phyloP scores from a whole-genome alignment of 2,888 invertebrate genomes.

The Phrixothrix hirtus region DNA sequence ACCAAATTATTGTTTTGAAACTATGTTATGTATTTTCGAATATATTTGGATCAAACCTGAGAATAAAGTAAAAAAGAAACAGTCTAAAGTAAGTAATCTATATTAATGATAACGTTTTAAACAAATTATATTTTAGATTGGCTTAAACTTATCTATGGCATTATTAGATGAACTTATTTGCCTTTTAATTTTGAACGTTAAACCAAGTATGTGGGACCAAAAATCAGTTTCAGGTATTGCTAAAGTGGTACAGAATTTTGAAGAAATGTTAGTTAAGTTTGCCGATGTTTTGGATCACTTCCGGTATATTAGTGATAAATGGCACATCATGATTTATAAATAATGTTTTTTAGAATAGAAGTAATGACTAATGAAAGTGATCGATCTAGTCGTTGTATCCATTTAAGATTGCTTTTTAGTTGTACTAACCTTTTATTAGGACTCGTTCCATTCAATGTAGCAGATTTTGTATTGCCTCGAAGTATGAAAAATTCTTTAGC shows the following conservation, averaged over 20 bases:
- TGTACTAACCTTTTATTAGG: conserved; percentile 52
- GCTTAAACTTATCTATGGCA: conserved; percentile 57
- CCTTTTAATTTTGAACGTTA: conserved; percentile 61
- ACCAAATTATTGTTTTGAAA: conserved; percentile 56
- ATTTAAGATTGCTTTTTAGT: conserved; percentile 56
- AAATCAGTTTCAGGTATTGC: conserved; percentile 56
- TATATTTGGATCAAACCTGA: conserved; percentile 46
- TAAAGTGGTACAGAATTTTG: conserved; percentile 60
- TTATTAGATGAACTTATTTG: conserved; percentile 59
- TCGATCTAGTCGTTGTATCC: conserved; percentile 50
- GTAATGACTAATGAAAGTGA: conserved; percentile 45
- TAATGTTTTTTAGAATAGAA: conserved; percentile 46
- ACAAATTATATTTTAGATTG: conserved; percentile 60
- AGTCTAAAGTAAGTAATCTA: too few relatives aligned
- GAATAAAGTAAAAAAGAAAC: conserved; percentile 33
- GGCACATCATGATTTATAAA: conserved; percentile 3
- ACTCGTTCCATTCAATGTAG: conserved; percentile 55
- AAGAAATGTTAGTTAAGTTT: conserved; percentile 61
- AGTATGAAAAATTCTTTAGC: conserved; percentile 55
- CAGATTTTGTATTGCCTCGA: conserved; percentile 54
- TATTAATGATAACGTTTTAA: too few relatives aligned
- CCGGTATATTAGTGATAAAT: too few relatives aligned
- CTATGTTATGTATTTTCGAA: conserved; percentile 49
- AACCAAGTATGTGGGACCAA: conserved; percentile 62
- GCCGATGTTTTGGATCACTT: conserved; percentile 63